Conservation (phyloP, 2,113 vertebrate species). For the Quiscalus mexicanus region DNA sequence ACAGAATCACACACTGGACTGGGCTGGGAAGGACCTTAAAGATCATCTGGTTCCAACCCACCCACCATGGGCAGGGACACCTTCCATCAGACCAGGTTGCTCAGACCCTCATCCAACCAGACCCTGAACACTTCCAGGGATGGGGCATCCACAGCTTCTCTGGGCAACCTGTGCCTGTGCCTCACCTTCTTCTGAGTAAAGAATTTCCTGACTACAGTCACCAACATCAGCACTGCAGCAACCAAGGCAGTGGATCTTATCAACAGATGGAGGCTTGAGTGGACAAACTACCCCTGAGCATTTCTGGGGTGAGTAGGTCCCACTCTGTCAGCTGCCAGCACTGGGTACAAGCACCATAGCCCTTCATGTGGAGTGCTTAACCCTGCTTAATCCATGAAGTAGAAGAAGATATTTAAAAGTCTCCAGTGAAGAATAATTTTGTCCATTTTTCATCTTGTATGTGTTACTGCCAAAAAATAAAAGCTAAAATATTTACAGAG, state of each 20-base stretch:
- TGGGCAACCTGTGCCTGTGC: not conserved
- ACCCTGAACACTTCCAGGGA: not conserved
- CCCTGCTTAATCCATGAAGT: not conserved
- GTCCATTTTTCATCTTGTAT: not conserved
- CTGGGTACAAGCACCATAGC: not conserved
- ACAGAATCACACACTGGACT: not conserved
- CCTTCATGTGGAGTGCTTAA: not conserved
- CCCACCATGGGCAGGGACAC: not conserved
- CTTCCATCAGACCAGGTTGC: not conserved
- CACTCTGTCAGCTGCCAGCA: not conserved
- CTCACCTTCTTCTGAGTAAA: not conserved
- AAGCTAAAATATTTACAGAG: not conserved
- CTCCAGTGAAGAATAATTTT: not conserved
- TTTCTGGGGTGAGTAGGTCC: not conserved
- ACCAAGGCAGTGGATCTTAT: not conserved
- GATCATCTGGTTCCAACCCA: not conserved
- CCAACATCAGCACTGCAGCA: not conserved
- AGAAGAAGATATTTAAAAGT: not conserved
- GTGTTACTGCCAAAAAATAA: not conserved
- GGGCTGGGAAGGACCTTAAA: not conserved
- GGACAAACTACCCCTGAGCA: accelerated
- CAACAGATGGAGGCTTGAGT: not conserved
- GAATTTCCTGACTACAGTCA: not conserved
- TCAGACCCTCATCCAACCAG: not conserved
- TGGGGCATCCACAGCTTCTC: not conserved